These are phyloP conservation scores for Tauraco hartlaubi DNA, from an alignment of 2,797 vertebrate genomes.

Conservation along the genomic window DNA sequence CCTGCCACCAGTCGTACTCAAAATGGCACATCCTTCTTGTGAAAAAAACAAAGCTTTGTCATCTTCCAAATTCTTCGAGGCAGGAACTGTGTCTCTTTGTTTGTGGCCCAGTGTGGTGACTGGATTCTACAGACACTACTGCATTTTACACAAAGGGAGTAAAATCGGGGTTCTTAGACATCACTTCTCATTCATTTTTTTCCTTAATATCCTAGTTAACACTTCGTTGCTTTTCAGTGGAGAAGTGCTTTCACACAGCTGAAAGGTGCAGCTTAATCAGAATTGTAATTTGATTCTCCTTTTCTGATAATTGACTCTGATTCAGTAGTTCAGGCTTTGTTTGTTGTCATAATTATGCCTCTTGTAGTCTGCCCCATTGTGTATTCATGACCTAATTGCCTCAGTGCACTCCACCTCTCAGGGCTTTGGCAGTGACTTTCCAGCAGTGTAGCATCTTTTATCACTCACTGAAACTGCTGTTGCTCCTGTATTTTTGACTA, in stretches of 20 bases:
- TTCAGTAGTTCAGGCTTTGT: constrained; percentile 3
- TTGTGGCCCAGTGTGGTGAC: not conserved
- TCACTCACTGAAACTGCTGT: not conserved
- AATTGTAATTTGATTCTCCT: not conserved
- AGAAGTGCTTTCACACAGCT: not conserved
- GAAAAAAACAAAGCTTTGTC: not conserved
- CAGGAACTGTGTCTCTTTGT: not conserved
- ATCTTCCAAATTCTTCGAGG: not conserved
- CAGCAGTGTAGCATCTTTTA: not conserved
- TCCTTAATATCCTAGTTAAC: not conserved
- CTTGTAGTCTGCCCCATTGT: not conserved
- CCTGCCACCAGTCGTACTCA: not conserved
- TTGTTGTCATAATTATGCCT: not conserved
- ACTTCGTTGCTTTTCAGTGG: not conserved
- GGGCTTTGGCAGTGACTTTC: not conserved
- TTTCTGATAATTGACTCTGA: not conserved
- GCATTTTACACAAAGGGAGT: not conserved
- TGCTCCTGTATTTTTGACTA: not conserved
- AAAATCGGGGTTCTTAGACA: not conserved
- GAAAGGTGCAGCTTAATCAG: not conserved
- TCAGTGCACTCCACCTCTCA: not conserved
- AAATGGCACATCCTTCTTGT: not conserved
- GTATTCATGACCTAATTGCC: not conserved
- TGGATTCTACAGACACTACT: not conserved
- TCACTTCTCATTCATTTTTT: not conserved